Base-by-base conservation (phyloP, 2,113 vertebrate species). In the Malurus melanocephalus region DNA sequence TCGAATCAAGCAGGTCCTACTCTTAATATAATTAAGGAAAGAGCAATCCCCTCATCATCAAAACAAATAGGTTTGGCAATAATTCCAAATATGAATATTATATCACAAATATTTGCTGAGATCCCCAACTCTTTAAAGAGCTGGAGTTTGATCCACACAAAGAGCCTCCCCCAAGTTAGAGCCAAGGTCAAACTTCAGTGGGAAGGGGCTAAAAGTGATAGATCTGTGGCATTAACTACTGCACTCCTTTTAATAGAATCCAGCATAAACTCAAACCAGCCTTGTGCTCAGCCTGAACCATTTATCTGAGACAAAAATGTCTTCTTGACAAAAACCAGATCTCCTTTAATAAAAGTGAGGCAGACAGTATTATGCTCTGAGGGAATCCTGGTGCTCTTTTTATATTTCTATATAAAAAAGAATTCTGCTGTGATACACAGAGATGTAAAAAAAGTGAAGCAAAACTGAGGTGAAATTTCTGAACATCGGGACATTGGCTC, bases 251-350 rank as follows among this genome's bases (percentile, higher is more conserved):
- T 98, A 98, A 98, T 97, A 96, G 95, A 96, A 98, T 96, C 96
- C 94, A 96, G 96, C 93, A 95, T 94, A 97, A 97, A 97, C 97
- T 96, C 96, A 95, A 98, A 98, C 93, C 95, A 97, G 95, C 94
- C 96, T 94, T 86, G 27, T 5, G 94, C 93, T 96, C 95, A 97
- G 96, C 96, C 84, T 88, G 94, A 97, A 97, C 96, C 96, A 96
- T 97, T 97, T 96, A 97, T 97, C 96, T 97, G 86, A 96, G 94
- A 97, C 87, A 97, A 97, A 98, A 97, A 97, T 96, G 96, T 95
- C 97, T 95, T 94, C 89, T 93, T 98, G 98, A 98, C 97, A 98
- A 95, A 98, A 98, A 98, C 92, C 98, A 98, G 98, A 98, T 95
- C 98, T 91, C 95, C 95, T 96, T 97, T 98, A 98, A 98, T 98